Percentiles rank a stretch among this genome's conserved stretches.
These are phyloP conservation scores for Sinelater perroti DNA, from an alignment of 2,888 invertebrate genomes.

Conservation along the genomic window DNA sequence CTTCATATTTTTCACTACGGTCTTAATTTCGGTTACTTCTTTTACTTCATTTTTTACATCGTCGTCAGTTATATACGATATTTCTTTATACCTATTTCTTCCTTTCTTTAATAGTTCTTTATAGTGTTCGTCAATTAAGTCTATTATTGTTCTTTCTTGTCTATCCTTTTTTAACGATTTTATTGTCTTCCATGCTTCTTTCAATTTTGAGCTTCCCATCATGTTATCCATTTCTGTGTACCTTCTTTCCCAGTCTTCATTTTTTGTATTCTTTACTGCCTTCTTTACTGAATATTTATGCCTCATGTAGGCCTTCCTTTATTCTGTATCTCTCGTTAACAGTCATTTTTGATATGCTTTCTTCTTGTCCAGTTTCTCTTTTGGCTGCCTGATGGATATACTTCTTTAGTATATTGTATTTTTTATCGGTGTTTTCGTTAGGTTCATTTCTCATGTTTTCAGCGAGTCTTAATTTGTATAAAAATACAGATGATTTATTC, in stretches of 20 bases:
- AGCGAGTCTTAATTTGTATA: too few relatives aligned
- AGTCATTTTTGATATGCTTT: conserved; percentile 11
- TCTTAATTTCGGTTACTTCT: neutral
- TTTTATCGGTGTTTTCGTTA: too few relatives aligned
- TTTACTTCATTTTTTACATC: neutral
- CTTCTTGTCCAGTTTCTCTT: too few relatives aligned
- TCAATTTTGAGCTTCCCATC: conserved; percentile 8
- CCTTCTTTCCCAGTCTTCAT: conserved; percentile 13
- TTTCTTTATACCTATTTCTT: neutral
- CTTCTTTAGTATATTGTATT: too few relatives aligned
- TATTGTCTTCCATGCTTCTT: conserved; percentile 16
- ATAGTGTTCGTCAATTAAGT: conserved; percentile 1
- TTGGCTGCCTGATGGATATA: too few relatives aligned
- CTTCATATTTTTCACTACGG: neutral
- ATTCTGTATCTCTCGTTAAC: conserved; percentile 3
- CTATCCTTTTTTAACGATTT: conserved; percentile 5
- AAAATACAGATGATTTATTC: too few relatives aligned
- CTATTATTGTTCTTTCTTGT: conserved; percentile 10
- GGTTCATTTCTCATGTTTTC: too few relatives aligned
- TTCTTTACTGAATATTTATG: conserved; percentile 6
- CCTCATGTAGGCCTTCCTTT: conserved; percentile 4
- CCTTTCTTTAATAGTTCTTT: neutral
- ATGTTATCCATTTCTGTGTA: conserved; percentile 1
- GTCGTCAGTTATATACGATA: neutral
- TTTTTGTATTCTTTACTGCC: conserved; percentile 5